Evolutionary conservation across 2,113 vertebrate genomes (phyloP).

Genomic region (Elaphurus davidianus): DNA sequence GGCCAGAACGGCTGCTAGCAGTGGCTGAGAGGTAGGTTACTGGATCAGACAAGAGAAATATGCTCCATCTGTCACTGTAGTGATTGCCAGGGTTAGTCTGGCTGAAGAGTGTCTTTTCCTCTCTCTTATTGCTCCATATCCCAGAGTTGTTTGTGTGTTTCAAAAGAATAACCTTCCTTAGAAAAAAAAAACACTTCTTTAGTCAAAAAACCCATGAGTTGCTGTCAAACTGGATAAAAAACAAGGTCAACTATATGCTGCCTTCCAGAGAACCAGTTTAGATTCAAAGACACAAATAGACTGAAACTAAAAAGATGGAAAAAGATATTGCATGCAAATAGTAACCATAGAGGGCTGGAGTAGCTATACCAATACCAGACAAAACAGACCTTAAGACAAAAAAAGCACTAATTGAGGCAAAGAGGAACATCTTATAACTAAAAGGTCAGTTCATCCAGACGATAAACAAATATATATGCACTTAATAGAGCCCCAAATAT

Average conservation of each 20-base stretch:
- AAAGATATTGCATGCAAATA: background rate
- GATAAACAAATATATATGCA: background rate
- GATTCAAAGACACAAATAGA: background rate
- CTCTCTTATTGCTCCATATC: background rate
- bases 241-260: background rate
- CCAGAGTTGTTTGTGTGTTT: background rate
- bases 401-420: background rate
- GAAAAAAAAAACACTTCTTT: background rate
- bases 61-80: background rate
- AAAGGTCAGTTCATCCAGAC: background rate
- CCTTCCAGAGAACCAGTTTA: conserved; percentile 5
- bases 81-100: background rate
- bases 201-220: background rate
- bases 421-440: background rate
- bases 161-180: background rate
- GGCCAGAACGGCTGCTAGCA: conserved; percentile 94
- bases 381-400: background rate
- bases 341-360: background rate
- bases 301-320: background rate
- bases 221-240: background rate
- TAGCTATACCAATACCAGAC: background rate
- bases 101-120: background rate
- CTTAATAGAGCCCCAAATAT: background rate
- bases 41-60: background rate
- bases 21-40: conserved; percentile 93